phyloP scores from a whole-genome alignment of 2,113 vertebrate species.

The Strix aluco region DNA sequence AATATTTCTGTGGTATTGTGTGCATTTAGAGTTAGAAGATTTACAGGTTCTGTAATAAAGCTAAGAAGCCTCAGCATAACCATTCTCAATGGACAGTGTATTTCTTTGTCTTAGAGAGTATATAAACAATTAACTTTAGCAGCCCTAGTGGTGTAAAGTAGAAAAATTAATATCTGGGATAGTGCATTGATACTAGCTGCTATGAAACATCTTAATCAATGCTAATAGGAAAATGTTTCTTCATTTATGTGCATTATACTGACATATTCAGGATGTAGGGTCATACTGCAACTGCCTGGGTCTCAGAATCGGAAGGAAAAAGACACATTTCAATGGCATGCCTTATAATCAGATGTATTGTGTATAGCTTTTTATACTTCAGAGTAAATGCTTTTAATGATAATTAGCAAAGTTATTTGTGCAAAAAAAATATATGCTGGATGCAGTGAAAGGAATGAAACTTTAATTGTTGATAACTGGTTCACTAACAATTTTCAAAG shows the following conservation, averaged over 20 bases:
- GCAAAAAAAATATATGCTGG: background rate
- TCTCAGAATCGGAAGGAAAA: background rate
- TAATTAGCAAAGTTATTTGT: background rate
- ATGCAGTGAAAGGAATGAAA: background rate
- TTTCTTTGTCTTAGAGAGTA: background rate
- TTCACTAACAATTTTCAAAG: background rate
- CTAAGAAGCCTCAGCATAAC: background rate
- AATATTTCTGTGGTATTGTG: conserved; percentile 28
- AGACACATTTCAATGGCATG: background rate
- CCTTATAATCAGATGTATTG: background rate
- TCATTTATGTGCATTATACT: background rate
- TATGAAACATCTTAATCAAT: background rate
- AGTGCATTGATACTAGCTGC: background rate
- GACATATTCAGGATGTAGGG: background rate
- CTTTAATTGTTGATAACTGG: background rate
- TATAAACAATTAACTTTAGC: background rate
- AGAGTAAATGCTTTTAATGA: background rate
- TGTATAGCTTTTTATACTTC: background rate
- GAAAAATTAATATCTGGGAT: background rate
- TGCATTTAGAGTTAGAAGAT: conserved; percentile 30
- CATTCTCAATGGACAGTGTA: background rate
- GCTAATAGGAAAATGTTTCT: background rate
- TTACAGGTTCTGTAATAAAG: background rate
- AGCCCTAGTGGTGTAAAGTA: background rate
- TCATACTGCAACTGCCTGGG: background rate